phyloP scores from a whole-genome alignment of 2,797 vertebrate species.

The Anguilla marmorata region DNA sequence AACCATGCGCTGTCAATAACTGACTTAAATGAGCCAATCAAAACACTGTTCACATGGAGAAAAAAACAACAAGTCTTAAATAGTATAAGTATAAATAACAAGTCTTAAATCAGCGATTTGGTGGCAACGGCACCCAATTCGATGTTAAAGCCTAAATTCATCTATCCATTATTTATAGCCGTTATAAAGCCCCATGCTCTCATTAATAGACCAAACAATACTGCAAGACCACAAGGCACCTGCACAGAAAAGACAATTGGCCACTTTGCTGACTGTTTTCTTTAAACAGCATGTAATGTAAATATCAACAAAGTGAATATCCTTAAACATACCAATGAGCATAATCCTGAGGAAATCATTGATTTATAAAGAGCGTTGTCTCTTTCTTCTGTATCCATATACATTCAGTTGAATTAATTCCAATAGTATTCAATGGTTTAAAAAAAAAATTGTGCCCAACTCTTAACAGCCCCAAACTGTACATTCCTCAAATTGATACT shows the following conservation, averaged over 20 bases:
- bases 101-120: not conserved
- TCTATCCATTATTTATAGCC: too few relatives aligned
- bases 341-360: not conserved
- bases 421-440: too few relatives aligned
- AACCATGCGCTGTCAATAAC: constrained; percentile 1
- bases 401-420: too few relatives aligned
- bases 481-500: not conserved
- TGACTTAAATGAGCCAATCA: constrained; percentile 2
- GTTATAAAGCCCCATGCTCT: not conserved
- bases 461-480: not conserved
- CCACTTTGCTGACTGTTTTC: not conserved
- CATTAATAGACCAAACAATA: constrained; percentile 5
- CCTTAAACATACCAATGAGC: not conserved
- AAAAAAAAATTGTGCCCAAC: not conserved
- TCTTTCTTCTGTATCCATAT: too few relatives aligned
- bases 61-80: not conserved
- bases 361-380: not conserved
- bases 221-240: not conserved
- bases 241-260: not conserved
- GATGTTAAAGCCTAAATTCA: not conserved
- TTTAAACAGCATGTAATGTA: not conserved
- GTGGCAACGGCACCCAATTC: not conserved
- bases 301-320: not conserved
- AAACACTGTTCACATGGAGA: not conserved
- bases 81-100: not conserved